Conservation (phyloP, 2,888 invertebrate species). For the Leptopterna dolabrata region DNA sequence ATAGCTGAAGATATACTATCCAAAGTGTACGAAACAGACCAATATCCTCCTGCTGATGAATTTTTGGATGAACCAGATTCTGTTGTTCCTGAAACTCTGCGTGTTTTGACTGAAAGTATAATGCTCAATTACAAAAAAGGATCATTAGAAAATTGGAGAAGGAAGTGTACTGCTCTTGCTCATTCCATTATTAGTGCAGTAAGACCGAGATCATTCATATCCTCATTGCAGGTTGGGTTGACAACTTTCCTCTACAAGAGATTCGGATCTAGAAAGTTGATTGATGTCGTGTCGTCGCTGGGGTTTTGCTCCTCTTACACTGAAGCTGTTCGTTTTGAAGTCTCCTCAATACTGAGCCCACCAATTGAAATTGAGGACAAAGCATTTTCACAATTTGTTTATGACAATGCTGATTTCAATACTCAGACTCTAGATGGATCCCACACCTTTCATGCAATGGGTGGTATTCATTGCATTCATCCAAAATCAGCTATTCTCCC, state of each 20-base stretch:
- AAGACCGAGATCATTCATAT: too few species aligned
- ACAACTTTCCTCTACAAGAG: neutral
- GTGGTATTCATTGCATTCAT: neutral
- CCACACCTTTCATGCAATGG: neutral
- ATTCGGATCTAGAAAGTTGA: too few species aligned
- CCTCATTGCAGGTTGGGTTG: too few species aligned
- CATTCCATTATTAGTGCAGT: too few species aligned
- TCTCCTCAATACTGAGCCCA: neutral
- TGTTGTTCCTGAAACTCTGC: too few species aligned
- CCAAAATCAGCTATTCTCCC: neutral
- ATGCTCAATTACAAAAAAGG: too few species aligned
- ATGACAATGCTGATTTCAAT: constrained; percentile 17
- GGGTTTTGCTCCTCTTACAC: constrained; percentile 24
- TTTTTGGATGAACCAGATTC: neutral
- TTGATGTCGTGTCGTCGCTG: constrained; percentile 23
- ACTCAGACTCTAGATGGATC: neutral
- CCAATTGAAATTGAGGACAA: neutral
- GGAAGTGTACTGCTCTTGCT: too few species aligned
- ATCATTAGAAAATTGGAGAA: too few species aligned
- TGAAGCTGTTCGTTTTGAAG: neutral
- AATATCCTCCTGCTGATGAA: neutral
- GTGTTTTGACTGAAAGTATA: too few species aligned
- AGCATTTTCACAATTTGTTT: constrained; percentile 54
- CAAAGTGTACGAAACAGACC: neutral
- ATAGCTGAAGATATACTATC: neutral